Evolutionary conservation across 2,888 invertebrate genomes (phyloP).

Genomic region (Pediacus dermestoides): DNA sequence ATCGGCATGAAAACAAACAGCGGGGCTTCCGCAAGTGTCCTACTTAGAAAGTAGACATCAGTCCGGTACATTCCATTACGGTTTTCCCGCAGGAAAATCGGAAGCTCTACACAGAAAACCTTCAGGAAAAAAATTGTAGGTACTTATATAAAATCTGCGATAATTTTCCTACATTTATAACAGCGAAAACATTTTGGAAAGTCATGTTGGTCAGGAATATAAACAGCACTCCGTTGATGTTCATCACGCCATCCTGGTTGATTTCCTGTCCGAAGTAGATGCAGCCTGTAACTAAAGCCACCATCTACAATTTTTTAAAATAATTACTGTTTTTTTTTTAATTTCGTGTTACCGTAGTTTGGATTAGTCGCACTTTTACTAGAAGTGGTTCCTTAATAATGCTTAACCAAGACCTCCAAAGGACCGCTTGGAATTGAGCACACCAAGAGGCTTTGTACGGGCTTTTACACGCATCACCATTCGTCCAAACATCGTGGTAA

Average conservation of each 20-base stretch:
- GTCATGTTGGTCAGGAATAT: constrained; percentile 90
- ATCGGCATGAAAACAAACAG: constrained; percentile 79
- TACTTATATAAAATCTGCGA: constrained; percentile 8
- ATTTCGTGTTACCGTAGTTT: constrained; percentile 84
- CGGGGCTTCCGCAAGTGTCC: constrained; percentile 85
- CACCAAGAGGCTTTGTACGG: constrained; percentile 85
- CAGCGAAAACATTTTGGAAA: constrained; percentile 92
- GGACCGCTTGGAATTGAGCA: constrained; percentile 81
- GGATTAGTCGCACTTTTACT: constrained; percentile 81
- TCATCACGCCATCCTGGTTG: constrained; percentile 87
- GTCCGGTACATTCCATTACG: constrained; percentile 87
- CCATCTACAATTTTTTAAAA: constrained; percentile 63
- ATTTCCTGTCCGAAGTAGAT: constrained; percentile 81
- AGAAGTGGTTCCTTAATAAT: constrained; percentile 87
- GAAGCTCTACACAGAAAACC: constrained; percentile 88
- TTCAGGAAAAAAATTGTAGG: too few relatives aligned
- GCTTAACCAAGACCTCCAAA: constrained; percentile 88
- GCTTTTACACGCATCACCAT: constrained; percentile 29
- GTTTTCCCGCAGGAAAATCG: constrained; percentile 85
- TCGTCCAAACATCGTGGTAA: constrained; percentile 32
- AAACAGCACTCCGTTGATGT: constrained; percentile 89
- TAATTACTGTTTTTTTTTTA: constrained; percentile 2
- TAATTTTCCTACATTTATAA: constrained; percentile 77
- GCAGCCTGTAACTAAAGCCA: constrained; percentile 80
- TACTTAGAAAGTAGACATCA: constrained; percentile 87